Percentiles rank a stretch among this genome's conserved stretches.
Evolutionary conservation across 2,113 vertebrate genomes (phyloP).

Genomic region (Noctilio leporinus): DNA sequence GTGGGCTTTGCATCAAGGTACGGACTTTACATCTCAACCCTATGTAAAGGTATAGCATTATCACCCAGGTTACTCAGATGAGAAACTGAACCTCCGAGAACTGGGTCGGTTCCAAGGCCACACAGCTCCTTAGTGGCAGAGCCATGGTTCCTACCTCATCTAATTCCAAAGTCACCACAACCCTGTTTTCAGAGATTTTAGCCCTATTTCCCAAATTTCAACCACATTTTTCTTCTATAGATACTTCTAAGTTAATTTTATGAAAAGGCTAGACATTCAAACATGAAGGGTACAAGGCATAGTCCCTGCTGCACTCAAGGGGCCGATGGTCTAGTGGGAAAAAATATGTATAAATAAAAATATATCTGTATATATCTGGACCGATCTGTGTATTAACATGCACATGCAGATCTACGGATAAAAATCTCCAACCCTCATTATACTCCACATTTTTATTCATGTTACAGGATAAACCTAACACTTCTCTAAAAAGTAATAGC

Average conservation of each 20-base stretch:
- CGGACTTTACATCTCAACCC: not conserved
- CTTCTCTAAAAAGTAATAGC: not conserved
- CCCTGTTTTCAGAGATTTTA: not conserved
- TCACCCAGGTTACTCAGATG: not conserved
- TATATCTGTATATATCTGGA: too few relatives aligned
- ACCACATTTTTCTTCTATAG: not conserved
- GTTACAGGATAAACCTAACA: not conserved
- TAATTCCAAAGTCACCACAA: not conserved
- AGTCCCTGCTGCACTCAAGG: not conserved
- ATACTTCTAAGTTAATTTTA: not conserved
- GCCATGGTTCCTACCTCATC: not conserved
- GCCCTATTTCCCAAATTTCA: not conserved
- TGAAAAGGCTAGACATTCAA: not conserved
- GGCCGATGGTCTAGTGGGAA: not conserved
- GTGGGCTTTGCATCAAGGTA: not conserved
- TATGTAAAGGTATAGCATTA: not conserved
- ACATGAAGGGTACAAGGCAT: not conserved
- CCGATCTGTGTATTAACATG: not conserved
- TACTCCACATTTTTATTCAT: not conserved
- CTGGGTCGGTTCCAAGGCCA: not conserved
- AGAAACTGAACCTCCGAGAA: not conserved
- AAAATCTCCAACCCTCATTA: not conserved
- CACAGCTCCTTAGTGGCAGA: not conserved
- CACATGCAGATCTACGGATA: not conserved
- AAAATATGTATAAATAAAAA: not conserved